Evolutionary conservation across 2,888 invertebrate species (phyloP), one percentile per base, ranked within the genome.

Genomic region (Apotomis turbidana): DNA sequence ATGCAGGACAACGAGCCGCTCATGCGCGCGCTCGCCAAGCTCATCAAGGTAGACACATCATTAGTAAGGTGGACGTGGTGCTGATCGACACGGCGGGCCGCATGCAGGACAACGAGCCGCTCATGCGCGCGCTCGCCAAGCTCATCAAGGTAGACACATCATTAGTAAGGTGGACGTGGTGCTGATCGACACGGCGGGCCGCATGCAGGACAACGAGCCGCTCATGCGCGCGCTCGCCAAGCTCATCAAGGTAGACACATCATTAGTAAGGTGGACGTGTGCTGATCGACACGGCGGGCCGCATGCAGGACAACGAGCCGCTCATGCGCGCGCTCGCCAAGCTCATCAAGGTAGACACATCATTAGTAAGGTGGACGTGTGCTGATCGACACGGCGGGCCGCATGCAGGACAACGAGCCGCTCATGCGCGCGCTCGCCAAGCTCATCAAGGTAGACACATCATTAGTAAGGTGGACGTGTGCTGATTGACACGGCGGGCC

Each of bases 1-100:
- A 99, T 99, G 99, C 99, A 99, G 76, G 99, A 99, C 93, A 99
- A 99, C 88, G 99, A 99, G 86, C 99, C 99, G 0, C 94, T 99
- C 55, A 99, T 99, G 99, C 95, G 99, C 76, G 98, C 99, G 0
- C 94, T 99, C 66, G 97, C 99, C 5, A 99, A 99, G 94, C 94
- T 99, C 77, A 99, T 99, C 83, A 98, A 97, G 90, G 75, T 68
- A 57, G 10, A 12, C 27, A n/a, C n/a, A 10, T 12, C 41, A 41
- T 41, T 41, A 41, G 4, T 41, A 2, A 5, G 5, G 6, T 41
- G 15, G 15, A 15, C 15, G 15, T 15, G 15, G n/a, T 15, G 15
- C 15, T 15, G 15, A 15, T 15, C 15, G 15, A 15, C 15, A 15
- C 15, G 15, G 15, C 15, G 15, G 15, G 15, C 15, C 15, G 15